phyloP scores from a whole-genome alignment of 2,113 vertebrate species.

The Actinemys pallida region DNA sequence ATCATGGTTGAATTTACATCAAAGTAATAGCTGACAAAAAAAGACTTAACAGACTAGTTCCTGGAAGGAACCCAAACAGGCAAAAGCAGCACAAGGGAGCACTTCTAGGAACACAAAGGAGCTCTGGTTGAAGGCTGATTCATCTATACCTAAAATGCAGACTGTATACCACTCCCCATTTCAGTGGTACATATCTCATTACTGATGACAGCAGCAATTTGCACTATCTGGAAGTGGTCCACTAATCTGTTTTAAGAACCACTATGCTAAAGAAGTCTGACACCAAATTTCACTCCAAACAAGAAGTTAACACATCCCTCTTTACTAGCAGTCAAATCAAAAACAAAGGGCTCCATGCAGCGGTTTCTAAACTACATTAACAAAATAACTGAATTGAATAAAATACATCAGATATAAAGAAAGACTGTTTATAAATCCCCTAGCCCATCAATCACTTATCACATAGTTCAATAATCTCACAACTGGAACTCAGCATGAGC shows the following conservation, averaged over 20 bases:
- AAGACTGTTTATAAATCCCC: neutral
- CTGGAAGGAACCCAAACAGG: constrained; percentile 13
- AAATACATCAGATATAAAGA: too few species aligned
- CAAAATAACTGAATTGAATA: neutral
- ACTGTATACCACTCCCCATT: constrained; percentile 29
- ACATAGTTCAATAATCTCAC: neutral
- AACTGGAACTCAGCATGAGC: neutral
- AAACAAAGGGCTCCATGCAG: neutral
- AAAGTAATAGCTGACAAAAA: neutral
- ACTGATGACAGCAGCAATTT: constrained; percentile 32
- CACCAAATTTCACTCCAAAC: neutral
- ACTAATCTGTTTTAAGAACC: neutral
- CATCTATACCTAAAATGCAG: neutral
- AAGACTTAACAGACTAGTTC: constrained; percentile 3
- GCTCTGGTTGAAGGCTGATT: neutral
- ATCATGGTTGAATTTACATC: neutral
- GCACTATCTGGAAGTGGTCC: constrained; percentile 42
- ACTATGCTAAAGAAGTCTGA: constrained; percentile 25
- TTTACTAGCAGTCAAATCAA: neutral
- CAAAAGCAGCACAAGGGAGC: constrained; percentile 8
- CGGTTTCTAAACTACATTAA: constrained; percentile 1
- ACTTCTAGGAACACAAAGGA: neutral
- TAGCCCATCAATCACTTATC: neutral
- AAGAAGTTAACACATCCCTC: neutral
- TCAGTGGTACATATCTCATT: constrained; percentile 36